phyloP scores from a whole-genome alignment of 2,888 invertebrate species.

The Tillus elongatus region DNA sequence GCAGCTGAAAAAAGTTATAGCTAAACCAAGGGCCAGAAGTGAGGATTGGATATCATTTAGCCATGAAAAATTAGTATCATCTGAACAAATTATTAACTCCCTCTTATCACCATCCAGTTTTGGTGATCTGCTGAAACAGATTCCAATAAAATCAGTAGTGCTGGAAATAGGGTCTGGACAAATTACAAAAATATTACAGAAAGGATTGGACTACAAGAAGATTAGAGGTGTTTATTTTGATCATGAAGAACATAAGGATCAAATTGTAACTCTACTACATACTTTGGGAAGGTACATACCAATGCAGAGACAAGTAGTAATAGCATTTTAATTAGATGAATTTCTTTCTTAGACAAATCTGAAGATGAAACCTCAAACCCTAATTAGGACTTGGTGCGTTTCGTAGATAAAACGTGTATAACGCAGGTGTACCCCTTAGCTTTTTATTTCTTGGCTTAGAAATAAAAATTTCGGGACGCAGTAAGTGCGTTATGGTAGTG shows the following conservation, averaged over 20 bases:
- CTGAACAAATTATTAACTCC: background rate
- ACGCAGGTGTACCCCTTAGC: too few species aligned
- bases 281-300: background rate
- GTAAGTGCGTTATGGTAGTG: too few species aligned
- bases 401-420: too few species aligned
- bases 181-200: background rate
- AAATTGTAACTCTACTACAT: background rate
- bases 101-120: background rate
- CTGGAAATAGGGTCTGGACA: constrained; percentile 1
- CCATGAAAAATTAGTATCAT: background rate
- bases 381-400: too few species aligned
- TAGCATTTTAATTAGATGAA: too few species aligned
- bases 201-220: background rate
- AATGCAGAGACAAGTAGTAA: too few species aligned
- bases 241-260: background rate
- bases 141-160: background rate
- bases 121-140: background rate
- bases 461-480: too few species aligned
- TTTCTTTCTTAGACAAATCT: too few species aligned
- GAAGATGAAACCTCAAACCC: too few species aligned
- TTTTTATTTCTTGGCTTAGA: too few species aligned
- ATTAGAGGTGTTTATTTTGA: background rate
- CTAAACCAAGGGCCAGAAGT: background rate
- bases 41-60: background rate
- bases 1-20: background rate